These are phyloP conservation scores for Globodera ellingtonae DNA, from an alignment of 1,140 invertebrate species.

Conservation along the genomic window DNA sequence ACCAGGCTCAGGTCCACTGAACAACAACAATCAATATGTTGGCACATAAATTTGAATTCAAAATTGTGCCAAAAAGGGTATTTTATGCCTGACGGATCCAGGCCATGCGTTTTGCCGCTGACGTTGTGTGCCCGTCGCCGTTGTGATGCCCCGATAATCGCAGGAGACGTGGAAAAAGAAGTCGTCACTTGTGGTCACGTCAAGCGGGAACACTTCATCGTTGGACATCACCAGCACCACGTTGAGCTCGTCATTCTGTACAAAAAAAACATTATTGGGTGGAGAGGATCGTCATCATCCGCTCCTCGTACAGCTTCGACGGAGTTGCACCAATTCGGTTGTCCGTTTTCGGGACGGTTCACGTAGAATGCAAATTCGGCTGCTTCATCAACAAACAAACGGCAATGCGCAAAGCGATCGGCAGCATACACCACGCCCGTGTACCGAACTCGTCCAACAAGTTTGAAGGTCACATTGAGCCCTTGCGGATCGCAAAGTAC, in stretches of 20 bases:
- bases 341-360: constrained; percentile 36
- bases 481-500: constrained; percentile 43
- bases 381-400: constrained; percentile 40
- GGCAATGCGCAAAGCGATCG: constrained; percentile 52
- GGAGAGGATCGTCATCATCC: not conserved
- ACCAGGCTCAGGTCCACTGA: constrained; percentile 50
- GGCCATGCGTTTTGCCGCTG: not conserved
- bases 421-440: constrained; percentile 53
- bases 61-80: not conserved
- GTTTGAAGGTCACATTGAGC: constrained; percentile 47
- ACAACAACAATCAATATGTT: too few relatives aligned
- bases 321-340: constrained; percentile 50
- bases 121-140: constrained; percentile 2
- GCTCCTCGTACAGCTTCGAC: constrained; percentile 40
- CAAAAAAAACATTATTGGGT: constrained; percentile 3
- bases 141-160: constrained; percentile 33
- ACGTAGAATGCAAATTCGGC: constrained; percentile 51
- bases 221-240: constrained; percentile 54
- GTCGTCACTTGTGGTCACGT: constrained; percentile 58
- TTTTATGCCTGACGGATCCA: constrained; percentile 17
- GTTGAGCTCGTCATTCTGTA: constrained; percentile 46
- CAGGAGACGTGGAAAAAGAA: constrained; percentile 55
- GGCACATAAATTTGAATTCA: not conserved
- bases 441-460: constrained; percentile 32
- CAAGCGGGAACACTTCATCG: constrained; percentile 48